A percentile compares a stretch with the other conserved stretches of the same genome.
Evolutionary conservation across 2,113 vertebrate species (phyloP).

Genomic region (Xiphophorus couchianus): DNA sequence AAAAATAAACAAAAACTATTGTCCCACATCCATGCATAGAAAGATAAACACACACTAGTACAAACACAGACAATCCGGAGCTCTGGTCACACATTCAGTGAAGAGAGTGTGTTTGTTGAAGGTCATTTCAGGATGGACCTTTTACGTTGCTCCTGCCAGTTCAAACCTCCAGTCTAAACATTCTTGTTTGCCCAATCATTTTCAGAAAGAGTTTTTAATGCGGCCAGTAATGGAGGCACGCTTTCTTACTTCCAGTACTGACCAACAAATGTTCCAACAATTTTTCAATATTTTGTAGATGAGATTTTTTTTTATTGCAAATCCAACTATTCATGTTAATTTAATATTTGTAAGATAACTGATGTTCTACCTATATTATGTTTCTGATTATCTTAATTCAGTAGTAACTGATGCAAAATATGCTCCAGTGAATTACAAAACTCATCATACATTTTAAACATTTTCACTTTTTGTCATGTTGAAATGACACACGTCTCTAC

Average conservation of each 20-base stretch:
- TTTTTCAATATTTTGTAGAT: neutral
- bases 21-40: constrained; percentile 13
- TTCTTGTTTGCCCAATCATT: neutral
- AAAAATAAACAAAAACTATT: neutral
- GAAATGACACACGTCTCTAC: no score
- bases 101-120: constrained; percentile 14
- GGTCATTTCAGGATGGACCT: constrained; percentile 27
- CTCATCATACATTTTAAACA: neutral
- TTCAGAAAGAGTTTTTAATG: neutral
- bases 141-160: neutral
- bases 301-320: neutral
- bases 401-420: neutral
- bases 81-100: constrained; percentile 7
- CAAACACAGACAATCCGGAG: neutral
- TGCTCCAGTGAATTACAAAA: neutral
- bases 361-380: neutral
- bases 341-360: no score
- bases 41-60: constrained; percentile 23
- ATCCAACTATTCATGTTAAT: neutral
- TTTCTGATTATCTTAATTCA: neutral
- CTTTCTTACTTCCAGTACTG: neutral
- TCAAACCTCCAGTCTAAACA: neutral
- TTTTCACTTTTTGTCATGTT: no score
- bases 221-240: neutral
- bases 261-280: neutral